Evolutionary conservation across 1,140 invertebrate species (phyloP).

Genomic region (Drosophila sproati): DNA sequence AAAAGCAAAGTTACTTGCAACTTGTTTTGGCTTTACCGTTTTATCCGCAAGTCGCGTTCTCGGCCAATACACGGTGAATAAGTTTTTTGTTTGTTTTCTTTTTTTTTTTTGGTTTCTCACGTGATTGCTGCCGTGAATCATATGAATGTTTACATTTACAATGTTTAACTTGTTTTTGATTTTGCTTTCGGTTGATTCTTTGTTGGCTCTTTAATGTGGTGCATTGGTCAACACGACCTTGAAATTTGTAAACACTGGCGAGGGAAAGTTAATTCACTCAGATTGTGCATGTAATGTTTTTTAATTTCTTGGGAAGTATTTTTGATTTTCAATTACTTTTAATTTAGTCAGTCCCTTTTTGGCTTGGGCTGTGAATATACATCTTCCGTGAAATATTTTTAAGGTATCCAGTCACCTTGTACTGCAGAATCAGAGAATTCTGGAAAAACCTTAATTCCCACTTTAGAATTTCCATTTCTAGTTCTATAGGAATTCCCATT

Average conservation of each 20-base stretch:
- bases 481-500: no score
- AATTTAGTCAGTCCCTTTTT: background rate
- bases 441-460: no score
- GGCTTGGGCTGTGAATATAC: no score
- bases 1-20: background rate
- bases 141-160: constrained; percentile 56
- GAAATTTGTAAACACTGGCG: constrained; percentile 36
- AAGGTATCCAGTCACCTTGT: no score
- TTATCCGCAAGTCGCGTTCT: constrained; percentile 23
- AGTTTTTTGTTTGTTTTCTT: no score
- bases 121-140: constrained; percentile 47
- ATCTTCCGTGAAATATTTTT: no score
- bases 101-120: constrained; percentile 45
- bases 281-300: constrained; percentile 50
- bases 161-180: constrained; percentile 40
- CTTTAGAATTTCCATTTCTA: no score
- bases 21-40: constrained; percentile 13
- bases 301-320: constrained; percentile 38
- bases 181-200: constrained; percentile 51
- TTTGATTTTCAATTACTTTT: background rate
- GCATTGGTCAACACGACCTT: constrained; percentile 45
- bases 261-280: constrained; percentile 58
- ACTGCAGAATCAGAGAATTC: no score
- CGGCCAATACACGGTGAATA: constrained; percentile 25
- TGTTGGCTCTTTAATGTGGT: constrained; percentile 28